phyloP scores from a whole-genome alignment of 2,113 vertebrate genomes.

The Laticauda colubrina region DNA sequence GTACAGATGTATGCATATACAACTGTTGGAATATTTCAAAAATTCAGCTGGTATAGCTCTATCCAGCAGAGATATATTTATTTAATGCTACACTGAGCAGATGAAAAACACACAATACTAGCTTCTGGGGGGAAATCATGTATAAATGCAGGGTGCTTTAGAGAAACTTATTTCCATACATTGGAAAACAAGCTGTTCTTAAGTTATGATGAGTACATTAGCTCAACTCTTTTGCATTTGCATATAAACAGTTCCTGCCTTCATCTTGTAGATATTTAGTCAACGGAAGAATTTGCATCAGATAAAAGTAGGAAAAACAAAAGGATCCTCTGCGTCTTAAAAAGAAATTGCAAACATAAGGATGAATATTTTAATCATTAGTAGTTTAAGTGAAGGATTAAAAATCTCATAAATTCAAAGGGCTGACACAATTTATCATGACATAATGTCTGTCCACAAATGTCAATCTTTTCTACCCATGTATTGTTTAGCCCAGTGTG shows the following conservation, averaged over 20 bases:
- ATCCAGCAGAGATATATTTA: conserved; percentile 54
- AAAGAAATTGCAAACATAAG: neutral
- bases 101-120: conserved; percentile 47
- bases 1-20: neutral
- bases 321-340: neutral
- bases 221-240: conserved; percentile 23
- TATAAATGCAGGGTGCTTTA: conserved; percentile 32
- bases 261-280: neutral
- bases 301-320: neutral
- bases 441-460: neutral
- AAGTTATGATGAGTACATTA: conserved; percentile 24
- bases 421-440: neutral
- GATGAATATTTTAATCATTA: neutral
- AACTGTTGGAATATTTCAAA: conserved; percentile 28
- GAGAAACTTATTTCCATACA: conserved; percentile 40
- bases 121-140: conserved; percentile 24
- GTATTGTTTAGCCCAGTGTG: no score
- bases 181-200: conserved; percentile 37
- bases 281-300: neutral
- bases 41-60: conserved; percentile 3
- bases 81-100: conserved; percentile 61
- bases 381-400: neutral
- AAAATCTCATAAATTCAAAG: neutral
- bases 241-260: neutral
- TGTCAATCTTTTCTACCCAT: neutral